phyloP scores from a whole-genome alignment of 2,888 invertebrate genomes.

The Linnaemya vulpina region DNA sequence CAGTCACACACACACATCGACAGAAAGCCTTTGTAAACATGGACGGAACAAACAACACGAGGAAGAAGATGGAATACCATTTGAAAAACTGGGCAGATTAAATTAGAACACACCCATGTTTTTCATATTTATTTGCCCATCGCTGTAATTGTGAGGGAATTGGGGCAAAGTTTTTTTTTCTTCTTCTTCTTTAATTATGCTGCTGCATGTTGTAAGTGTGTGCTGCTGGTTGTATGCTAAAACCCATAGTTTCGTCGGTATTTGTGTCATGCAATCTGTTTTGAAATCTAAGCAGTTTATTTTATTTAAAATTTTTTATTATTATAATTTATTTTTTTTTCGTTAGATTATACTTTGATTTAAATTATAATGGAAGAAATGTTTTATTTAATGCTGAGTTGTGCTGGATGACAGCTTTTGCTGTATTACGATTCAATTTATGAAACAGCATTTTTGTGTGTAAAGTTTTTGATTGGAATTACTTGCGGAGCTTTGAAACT shows the following conservation, averaged over 20 bases:
- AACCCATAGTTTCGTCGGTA: slow-evolving; percentile 42
- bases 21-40: neutral
- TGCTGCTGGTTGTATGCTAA: slow-evolving; percentile 37
- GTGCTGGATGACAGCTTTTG: slow-evolving; percentile 25
- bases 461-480: neutral
- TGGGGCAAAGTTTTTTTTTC: slow-evolving; percentile 17
- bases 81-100: slow-evolving; percentile 62
- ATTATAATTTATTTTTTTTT: neutral
- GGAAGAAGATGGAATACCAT: slow-evolving; percentile 40
- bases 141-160: slow-evolving; percentile 4
- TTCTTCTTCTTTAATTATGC: slow-evolving; percentile 33
- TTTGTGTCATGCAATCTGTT: slow-evolving; percentile 62
- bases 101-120: slow-evolving; percentile 59
- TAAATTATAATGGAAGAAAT: slow-evolving; percentile 41
- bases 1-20: neutral
- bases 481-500: neutral
- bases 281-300: slow-evolving; percentile 57
- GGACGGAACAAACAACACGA: neutral
- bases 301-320: neutral
- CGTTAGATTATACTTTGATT: slow-evolving; percentile 50
- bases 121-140: slow-evolving; percentile 2
- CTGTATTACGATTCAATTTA: slow-evolving; percentile 33
- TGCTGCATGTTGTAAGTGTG: slow-evolving; percentile 36
- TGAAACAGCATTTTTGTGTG: neutral
- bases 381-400: slow-evolving; percentile 22